phyloP scores from a whole-genome alignment of 2,113 vertebrate species.

The Sebastes fasciatus region DNA sequence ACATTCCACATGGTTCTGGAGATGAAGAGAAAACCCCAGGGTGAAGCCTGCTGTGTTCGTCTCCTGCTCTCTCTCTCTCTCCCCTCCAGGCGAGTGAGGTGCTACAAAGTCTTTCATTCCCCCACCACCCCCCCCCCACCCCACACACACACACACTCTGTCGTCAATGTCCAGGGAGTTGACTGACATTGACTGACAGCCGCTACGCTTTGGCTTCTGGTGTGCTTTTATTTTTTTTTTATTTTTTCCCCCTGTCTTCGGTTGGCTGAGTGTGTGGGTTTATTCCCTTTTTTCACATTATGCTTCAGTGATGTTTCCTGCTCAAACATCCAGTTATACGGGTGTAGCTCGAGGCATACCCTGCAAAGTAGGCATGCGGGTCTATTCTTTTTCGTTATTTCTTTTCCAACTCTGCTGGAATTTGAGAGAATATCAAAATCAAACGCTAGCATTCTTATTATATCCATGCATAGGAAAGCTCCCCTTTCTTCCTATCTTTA shows the following conservation, averaged over 20 bases:
- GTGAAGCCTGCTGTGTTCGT: constrained; percentile 47
- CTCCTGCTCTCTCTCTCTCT: constrained; percentile 52
- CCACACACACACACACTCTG: neutral
- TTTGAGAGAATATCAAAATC: constrained; percentile 12
- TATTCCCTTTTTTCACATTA: constrained; percentile 22
- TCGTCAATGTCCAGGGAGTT: constrained; percentile 35
- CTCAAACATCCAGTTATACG: constrained; percentile 21
- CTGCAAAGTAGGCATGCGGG: constrained; percentile 10
- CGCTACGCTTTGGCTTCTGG: constrained; percentile 28
- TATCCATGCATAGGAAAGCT: neutral
- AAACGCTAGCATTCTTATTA: neutral
- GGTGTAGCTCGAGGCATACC: constrained; percentile 25
- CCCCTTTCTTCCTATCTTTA: neutral
- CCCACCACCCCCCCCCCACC: too few relatives aligned
- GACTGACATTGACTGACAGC: constrained; percentile 64
- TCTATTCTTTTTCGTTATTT: constrained; percentile 19
- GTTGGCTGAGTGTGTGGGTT: constrained; percentile 24
- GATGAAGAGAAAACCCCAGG: constrained; percentile 60
- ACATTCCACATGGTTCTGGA: constrained; percentile 57
- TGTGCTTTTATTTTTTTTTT: constrained; percentile 20
- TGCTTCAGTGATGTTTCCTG: constrained; percentile 23
- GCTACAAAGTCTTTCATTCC: constrained; percentile 44
- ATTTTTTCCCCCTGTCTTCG: neutral
- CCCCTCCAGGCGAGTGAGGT: constrained; percentile 48
- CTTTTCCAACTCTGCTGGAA: constrained; percentile 1